Evolutionary conservation across 2,888 invertebrate species (phyloP), one percentile per base, ranked within the genome.

Genomic region (Pyrrhia umbra): DNA sequence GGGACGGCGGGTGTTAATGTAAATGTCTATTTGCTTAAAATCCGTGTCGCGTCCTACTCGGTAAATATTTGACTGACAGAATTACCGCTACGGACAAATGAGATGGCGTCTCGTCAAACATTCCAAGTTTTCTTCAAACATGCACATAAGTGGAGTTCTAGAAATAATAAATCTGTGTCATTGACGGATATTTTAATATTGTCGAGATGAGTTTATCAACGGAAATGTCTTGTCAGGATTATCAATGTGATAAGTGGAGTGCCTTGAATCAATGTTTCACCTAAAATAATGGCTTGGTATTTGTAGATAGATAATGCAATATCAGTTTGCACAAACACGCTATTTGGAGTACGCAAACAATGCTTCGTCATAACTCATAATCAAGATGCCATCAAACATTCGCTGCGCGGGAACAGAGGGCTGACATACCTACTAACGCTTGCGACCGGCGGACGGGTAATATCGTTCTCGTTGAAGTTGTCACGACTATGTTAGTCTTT

Each of bases 71-170:
- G 89, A 88, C 85, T 85, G 88, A 83, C 90, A 86, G 88, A 90
- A 93, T 92, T 93, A 94, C 94, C 93, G 94, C 93, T 94, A 92
- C 87, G 90, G 82, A 89, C 91, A 92, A 92, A 91, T 90, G 89
- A 88, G 88, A 91, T 87, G 85, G 86, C 87, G 88, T 85, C 87
- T 88, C 86, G 78, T 81, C 86, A 85, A 84, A 85, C 84, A 85
- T 85, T 76, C 85, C 81, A 83, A 85, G 84, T 88, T 85, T 87
- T 86, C 85, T 88, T 88, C 84, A 88, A 88, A 88, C 84, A 89
- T 65, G 30, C 58, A 73, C 73, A 68, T 66, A 67, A 63, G 64
- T 63, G 20, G 65, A 76, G 71, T 81, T 76, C 73, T 77, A 77
- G 75, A 75, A 81, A 78, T 71, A 72, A 76, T 74, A 81, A 82